Conservation (phyloP, 1,140 invertebrate genomes). For the Drosophila sturtevanti region DNA sequence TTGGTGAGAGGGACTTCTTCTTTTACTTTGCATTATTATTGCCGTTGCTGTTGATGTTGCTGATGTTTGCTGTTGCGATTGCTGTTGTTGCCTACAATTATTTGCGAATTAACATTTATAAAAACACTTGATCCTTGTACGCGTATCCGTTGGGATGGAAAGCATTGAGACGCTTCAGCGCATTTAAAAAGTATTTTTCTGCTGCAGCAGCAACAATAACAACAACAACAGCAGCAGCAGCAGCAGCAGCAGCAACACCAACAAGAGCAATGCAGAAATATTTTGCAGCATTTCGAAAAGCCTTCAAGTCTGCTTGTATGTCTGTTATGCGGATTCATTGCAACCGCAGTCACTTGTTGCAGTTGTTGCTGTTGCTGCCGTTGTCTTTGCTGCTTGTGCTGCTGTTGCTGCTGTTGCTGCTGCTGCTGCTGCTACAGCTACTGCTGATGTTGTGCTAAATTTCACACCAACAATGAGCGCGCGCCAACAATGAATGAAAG, state of each 20-base stretch:
- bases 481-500: slow-evolving; percentile 77
- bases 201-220: slow-evolving; percentile 38
- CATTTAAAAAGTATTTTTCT: slow-evolving; percentile 79
- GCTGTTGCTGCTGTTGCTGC: slow-evolving; percentile 24
- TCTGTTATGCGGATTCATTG: slow-evolving; percentile 81
- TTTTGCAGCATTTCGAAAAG: slow-evolving; percentile 55
- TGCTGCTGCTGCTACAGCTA: slow-evolving; percentile 27
- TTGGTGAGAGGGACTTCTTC: slow-evolving; percentile 25
- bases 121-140: slow-evolving; percentile 73
- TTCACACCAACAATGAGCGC: slow-evolving; percentile 81
- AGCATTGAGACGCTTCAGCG: slow-evolving; percentile 65
- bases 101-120: slow-evolving; percentile 82
- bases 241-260: slow-evolving; percentile 18
- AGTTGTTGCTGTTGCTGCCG: slow-evolving; percentile 29
- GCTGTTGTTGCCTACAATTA: slow-evolving; percentile 63
- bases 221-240: slow-evolving; percentile 23
- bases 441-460: slow-evolving; percentile 67
- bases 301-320: slow-evolving; percentile 63
- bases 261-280: slow-evolving; percentile 40
- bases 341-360: slow-evolving; percentile 76
- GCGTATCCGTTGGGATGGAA: slow-evolving; percentile 52
- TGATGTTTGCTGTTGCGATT: neutral
- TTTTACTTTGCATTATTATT: slow-evolving; percentile 9
- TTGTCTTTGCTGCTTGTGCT: slow-evolving; percentile 29
- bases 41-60: slow-evolving; percentile 9